Conservation (phyloP, 2,113 vertebrate genomes). For the Mus pahari region DNA sequence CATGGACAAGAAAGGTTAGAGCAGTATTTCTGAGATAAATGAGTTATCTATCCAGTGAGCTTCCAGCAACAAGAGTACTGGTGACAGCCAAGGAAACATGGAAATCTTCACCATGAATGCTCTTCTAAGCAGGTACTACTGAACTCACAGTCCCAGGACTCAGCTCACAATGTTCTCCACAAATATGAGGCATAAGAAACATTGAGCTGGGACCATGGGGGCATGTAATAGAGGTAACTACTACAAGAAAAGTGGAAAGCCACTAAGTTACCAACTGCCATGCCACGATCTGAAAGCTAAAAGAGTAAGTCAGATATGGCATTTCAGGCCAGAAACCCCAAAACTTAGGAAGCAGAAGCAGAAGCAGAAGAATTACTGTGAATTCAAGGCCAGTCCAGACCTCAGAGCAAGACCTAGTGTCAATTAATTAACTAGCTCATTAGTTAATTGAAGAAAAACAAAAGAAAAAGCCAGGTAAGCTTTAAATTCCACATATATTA, state of each 20-base stretch:
- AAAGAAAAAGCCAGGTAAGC: neutral
- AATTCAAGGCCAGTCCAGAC: neutral
- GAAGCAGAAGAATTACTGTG: neutral
- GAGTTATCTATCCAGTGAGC: neutral
- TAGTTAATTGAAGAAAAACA: neutral
- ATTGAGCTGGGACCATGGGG: neutral
- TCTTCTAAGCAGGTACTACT: neutral
- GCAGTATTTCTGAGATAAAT: neutral
- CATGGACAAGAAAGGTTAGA: neutral
- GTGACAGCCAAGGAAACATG: neutral
- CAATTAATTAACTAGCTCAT: neutral
- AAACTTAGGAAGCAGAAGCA: neutral
- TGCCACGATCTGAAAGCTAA: neutral
- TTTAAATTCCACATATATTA: neutral
- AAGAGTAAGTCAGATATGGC: neutral
- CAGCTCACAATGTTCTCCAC: slow-evolving; percentile 4
- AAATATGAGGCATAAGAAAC: neutral
- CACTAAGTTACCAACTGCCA: neutral
- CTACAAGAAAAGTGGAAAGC: neutral
- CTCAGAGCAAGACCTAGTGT: neutral
- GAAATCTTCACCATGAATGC: neutral
- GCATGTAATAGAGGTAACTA: neutral
- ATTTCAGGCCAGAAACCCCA: neutral
- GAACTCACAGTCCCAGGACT: neutral
- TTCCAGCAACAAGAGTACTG: neutral